Base-by-base conservation (phyloP, 1,140 invertebrate genomes). In the Tenebrio molitor region DNA sequence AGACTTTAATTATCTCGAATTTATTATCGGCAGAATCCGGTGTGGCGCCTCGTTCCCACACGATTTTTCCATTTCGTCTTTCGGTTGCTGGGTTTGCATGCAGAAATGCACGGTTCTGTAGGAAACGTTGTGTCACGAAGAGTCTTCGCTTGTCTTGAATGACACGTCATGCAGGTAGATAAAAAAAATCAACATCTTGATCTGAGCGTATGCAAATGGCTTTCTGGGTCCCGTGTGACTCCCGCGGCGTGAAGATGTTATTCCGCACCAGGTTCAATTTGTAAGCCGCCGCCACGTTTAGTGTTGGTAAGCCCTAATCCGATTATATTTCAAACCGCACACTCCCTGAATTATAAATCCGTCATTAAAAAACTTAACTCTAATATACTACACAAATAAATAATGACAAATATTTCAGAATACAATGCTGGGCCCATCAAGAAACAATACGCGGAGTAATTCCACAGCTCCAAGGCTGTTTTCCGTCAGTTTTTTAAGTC, bases 301-400 rank as follows among this genome's bases (percentile, higher is more conserved):
- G 36, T 66, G 64, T 66, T 66, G 50, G 8, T 44, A 23, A 67
- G 41, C 65, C 29, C 65, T 68, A 68, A 68, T 68, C 65, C 65
- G 65, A 68, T 68, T 68, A 68, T 50, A 68, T 33, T 68, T 68
- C 65, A 68, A 50, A 68, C 23, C 39, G 42, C 65, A 68, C 65
- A 68, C 65, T 68, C 42, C 65, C 64, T 66, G 64, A 66, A 66
- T 66, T 66, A 66, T 66, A 66, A 66, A 66, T 66, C 64, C 64
- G 64, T 66, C 64, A 66, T 66, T 66, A 66, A 66, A 66, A 66
- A 66, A 66, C 62, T 66, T 66, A 66, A 66, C 64, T 42, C 64
- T 66, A 66, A 66, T 66, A 66, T 66, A 66, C 64, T 66, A 66
- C 64, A 44, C 62, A 41, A 65, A 65, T 65, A 65, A 65, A 65